A percentile compares a stretch with the other conserved stretches of the same genome.
These are phyloP conservation scores for Sternotherus odoratus DNA, from an alignment of 2,797 vertebrate genomes.

Conservation along the genomic window DNA sequence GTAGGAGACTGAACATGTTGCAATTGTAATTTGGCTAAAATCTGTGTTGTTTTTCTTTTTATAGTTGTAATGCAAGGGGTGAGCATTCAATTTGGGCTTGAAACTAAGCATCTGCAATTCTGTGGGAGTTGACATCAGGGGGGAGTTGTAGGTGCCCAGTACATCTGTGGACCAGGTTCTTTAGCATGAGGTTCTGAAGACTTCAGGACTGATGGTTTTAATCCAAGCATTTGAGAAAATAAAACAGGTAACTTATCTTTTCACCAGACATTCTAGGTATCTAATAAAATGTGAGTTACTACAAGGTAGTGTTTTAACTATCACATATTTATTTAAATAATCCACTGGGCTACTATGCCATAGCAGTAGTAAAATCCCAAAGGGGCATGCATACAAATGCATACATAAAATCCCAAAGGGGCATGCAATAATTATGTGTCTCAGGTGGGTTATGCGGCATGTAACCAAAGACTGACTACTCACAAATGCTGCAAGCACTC, in stretches of 20 bases:
- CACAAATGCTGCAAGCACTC: not conserved
- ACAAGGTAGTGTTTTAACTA: not conserved
- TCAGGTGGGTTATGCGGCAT: not conserved
- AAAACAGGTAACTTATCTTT: not conserved
- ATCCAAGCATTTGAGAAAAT: not conserved
- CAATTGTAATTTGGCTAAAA: not conserved
- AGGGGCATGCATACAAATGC: not conserved
- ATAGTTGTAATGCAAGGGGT: not conserved
- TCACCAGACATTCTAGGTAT: not conserved
- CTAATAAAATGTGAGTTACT: not conserved
- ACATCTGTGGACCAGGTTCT: not conserved
- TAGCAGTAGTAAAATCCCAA: not conserved
- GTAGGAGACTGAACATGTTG: not conserved
- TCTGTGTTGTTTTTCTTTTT: not conserved
- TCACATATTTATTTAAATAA: not conserved
- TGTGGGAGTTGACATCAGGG: not conserved
- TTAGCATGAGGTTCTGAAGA: not conserved
- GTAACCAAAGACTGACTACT: not conserved
- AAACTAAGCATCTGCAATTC: not conserved
- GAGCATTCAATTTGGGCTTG: not conserved
- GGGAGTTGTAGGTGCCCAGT: not conserved
- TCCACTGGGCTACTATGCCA: not conserved
- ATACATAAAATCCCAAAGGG: not conserved
- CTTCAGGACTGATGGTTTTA: conserved; percentile 2
- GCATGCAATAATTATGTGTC: not conserved